Percentiles rank a stretch among this genome's conserved stretches.
These are phyloP conservation scores for Athrips mouffetella DNA, from an alignment of 2,888 invertebrate species.

Conservation along the genomic window DNA sequence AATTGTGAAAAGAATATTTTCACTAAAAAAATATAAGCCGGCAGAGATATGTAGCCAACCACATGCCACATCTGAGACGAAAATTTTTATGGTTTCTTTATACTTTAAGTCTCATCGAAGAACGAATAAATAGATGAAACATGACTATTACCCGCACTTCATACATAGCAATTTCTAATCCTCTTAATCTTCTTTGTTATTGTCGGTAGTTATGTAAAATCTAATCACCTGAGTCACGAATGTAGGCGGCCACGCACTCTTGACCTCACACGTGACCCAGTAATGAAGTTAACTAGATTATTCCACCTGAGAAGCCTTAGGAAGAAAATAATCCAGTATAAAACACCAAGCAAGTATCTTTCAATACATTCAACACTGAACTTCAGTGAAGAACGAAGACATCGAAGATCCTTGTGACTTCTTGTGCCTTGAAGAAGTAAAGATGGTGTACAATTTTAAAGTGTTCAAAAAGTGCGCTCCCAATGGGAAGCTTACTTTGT, in stretches of 20 bases:
- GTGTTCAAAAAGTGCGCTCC: constrained; percentile 95
- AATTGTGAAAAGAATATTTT: no score
- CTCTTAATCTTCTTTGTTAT: neutral
- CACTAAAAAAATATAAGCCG: no score
- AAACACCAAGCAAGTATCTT: constrained; percentile 28
- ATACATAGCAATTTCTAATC: neutral
- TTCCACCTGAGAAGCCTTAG: constrained; percentile 49
- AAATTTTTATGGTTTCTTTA: no score
- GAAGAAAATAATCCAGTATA: constrained; percentile 58
- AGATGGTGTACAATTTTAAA: constrained; percentile 93
- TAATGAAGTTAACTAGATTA: constrained; percentile 60
- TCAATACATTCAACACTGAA: constrained; percentile 14
- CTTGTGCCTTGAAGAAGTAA: no score
- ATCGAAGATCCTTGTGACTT: no score
- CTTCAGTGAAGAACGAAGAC: constrained; percentile 11
- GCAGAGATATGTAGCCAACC: no score
- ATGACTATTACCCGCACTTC: neutral
- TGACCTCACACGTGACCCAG: constrained; percentile 33
- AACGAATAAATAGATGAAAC: neutral
- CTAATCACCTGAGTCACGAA: constrained; percentile 9
- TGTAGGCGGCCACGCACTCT: neutral
- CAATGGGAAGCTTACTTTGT: constrained; percentile 91
- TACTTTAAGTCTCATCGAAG: no score
- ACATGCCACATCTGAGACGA: no score
- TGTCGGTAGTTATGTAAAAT: constrained; percentile 12